A percentile compares a stretch with the other conserved stretches of the same genome.
These are phyloP conservation scores for Poecile atricapillus DNA, from an alignment of 2,113 vertebrate species.

Conservation along the genomic window DNA sequence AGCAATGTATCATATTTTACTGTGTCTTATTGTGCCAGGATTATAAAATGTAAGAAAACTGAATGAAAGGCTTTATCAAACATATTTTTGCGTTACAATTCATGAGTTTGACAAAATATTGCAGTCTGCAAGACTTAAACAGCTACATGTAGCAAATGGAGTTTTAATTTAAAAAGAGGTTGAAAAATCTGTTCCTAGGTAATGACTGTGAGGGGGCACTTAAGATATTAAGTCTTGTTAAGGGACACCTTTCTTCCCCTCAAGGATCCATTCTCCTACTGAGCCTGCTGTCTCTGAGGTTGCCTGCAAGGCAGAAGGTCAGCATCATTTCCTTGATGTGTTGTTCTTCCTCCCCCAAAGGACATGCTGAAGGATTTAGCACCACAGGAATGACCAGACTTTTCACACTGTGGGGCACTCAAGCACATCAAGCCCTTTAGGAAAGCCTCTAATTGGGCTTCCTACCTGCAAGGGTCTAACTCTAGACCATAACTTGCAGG, in stretches of 20 bases:
- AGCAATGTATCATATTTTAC: not conserved
- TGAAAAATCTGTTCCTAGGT: not conserved
- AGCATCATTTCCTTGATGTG: not conserved
- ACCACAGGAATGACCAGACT: not conserved
- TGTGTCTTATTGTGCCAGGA: not conserved
- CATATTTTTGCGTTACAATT: not conserved
- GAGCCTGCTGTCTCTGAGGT: not conserved
- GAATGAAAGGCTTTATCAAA: constrained; percentile 9
- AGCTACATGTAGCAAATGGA: not conserved
- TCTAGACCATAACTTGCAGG: not conserved
- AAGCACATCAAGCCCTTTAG: not conserved
- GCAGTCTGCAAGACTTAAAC: constrained; percentile 1
- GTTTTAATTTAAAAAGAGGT: constrained; percentile 42
- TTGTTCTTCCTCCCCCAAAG: not conserved
- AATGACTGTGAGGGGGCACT: not conserved
- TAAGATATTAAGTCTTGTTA: not conserved
- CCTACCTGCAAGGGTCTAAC: not conserved
- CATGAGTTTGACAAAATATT: not conserved
- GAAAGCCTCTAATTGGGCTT: constrained; percentile 5
- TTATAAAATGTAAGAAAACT: not conserved
- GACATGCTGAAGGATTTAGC: not conserved
- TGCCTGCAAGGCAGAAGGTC: constrained; percentile 5
- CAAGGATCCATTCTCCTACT: not conserved
- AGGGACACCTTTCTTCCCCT: not conserved
- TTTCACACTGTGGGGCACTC: not conserved